Evolutionary conservation across 2,797 vertebrate genomes (phyloP).

Genomic region (Odontamblyopus rebecca): DNA sequence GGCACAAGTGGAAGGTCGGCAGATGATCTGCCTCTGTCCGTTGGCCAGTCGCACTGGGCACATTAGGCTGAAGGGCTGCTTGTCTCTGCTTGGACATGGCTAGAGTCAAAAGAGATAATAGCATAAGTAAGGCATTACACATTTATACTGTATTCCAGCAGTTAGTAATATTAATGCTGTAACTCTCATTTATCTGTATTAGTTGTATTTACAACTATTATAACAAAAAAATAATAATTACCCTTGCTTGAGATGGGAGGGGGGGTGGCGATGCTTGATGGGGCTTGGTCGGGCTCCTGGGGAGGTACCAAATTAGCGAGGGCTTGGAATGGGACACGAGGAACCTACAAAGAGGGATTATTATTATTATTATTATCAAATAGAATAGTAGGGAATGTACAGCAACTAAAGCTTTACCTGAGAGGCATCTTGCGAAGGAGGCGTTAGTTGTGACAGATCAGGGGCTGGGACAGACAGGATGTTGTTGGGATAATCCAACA

Average conservation of each 20-base stretch:
- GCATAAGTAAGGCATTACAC: background rate
- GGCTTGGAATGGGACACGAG: conserved; percentile 96
- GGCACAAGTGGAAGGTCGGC: conserved; percentile 96
- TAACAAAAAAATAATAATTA: conserved; percentile 53
- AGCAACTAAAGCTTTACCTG: conserved; percentile 80
- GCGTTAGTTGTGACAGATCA: conserved; percentile 93
- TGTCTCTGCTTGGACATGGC: conserved; percentile 94
- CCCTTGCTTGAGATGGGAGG: conserved; percentile 91
- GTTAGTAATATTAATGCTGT: too few species aligned
- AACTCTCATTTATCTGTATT: background rate
- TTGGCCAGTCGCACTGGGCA: conserved; percentile 79
- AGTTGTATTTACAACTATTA: background rate
- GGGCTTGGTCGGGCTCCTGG: conserved; percentile 95
- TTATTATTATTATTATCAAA: background rate
- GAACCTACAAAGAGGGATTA: conserved; percentile 79
- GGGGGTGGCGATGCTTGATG: conserved; percentile 86
- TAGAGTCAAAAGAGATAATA: conserved; percentile 70
- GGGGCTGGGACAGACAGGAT: conserved; percentile 91
- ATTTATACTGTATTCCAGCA: background rate
- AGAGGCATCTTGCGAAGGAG: conserved; percentile 95
- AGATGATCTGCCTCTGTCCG: conserved; percentile 89
- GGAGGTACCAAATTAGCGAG: conserved; percentile 98
- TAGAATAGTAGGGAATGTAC: background rate
- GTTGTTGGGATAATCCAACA: conserved; percentile 99
- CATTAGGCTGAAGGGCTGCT: conserved; percentile 89